Conservation (phyloP, 2,797 vertebrate genomes). For the Craterocephalus amniculus region DNA sequence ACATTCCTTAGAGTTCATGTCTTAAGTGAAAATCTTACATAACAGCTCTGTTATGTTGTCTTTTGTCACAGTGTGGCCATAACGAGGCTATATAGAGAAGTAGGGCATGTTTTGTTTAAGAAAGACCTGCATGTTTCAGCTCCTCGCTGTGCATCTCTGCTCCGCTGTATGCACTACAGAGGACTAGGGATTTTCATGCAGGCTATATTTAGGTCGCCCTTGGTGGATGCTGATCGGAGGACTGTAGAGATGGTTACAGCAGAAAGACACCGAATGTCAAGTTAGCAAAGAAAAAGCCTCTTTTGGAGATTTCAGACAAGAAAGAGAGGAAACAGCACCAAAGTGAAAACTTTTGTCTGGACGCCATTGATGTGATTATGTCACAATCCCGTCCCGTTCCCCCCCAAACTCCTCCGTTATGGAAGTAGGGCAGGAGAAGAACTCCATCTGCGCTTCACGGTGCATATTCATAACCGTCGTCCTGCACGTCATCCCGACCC, state of each 20-base stretch:
- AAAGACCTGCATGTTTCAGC: constrained; percentile 6
- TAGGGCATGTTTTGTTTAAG: not conserved
- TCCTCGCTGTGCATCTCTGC: constrained; percentile 6
- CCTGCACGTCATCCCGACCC: constrained; percentile 46
- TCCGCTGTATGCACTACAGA: constrained; percentile 54
- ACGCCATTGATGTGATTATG: constrained; percentile 41
- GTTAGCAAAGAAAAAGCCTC: not conserved
- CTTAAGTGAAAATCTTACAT: constrained; percentile 23
- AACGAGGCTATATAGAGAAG: not conserved
- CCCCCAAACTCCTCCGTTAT: constrained; percentile 38
- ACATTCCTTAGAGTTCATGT: constrained; percentile 28
- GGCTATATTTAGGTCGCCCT: constrained; percentile 80
- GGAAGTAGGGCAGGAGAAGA: constrained; percentile 67
- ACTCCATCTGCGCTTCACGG: constrained; percentile 46
- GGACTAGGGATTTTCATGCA: constrained; percentile 56
- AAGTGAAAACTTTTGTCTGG: not conserved
- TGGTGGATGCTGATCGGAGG: constrained; percentile 51
- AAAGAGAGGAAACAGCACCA: constrained; percentile 3
- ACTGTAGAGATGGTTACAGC: constrained; percentile 46
- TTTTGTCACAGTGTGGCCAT: not conserved
- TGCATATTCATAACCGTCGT: constrained; percentile 59
- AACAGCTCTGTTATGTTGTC: not conserved
- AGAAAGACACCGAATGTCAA: constrained; percentile 22
- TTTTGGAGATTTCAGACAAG: not conserved
- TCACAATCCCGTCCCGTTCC: constrained; percentile 43